Evolutionary conservation across 2,888 invertebrate species (phyloP).

Genomic region (Lasioglossum lativentre): DNA sequence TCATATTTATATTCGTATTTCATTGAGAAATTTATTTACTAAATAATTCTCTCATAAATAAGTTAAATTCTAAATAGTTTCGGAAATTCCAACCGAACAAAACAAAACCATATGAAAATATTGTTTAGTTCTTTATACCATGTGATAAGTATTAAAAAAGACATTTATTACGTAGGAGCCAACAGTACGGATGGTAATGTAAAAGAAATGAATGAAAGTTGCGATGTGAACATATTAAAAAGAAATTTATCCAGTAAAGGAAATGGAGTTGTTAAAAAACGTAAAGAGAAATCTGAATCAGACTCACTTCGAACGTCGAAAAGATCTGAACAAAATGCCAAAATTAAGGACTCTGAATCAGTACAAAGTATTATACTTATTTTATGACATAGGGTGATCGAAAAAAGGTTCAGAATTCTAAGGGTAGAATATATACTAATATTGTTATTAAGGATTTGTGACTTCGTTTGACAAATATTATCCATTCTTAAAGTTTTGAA

Average conservation of each 20-base stretch:
- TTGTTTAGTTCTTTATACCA: background rate
- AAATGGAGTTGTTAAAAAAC: slow-evolving; percentile 20
- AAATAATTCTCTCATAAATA: no score
- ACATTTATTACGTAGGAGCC: background rate
- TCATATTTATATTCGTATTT: background rate
- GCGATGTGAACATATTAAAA: slow-evolving; percentile 14
- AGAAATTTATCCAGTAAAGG: background rate
- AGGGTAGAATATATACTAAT: background rate
- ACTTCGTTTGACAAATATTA: background rate
- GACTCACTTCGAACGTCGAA: background rate
- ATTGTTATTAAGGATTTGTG: background rate
- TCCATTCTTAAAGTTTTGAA: background rate
- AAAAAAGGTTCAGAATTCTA: background rate
- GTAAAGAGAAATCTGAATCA: background rate
- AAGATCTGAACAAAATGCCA: background rate
- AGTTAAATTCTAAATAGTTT: background rate
- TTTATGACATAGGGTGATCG: background rate
- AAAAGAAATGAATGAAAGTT: slow-evolving; percentile 1
- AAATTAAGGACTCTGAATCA: background rate
- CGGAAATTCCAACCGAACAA: background rate
- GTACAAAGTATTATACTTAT: slow-evolving; percentile 16
- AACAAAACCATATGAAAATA: background rate
- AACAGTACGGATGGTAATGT: background rate
- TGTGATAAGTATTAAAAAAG: background rate
- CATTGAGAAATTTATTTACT: background rate